phyloP scores from a whole-genome alignment of 2,113 vertebrate genomes.

The Peromyscus maniculatus region DNA sequence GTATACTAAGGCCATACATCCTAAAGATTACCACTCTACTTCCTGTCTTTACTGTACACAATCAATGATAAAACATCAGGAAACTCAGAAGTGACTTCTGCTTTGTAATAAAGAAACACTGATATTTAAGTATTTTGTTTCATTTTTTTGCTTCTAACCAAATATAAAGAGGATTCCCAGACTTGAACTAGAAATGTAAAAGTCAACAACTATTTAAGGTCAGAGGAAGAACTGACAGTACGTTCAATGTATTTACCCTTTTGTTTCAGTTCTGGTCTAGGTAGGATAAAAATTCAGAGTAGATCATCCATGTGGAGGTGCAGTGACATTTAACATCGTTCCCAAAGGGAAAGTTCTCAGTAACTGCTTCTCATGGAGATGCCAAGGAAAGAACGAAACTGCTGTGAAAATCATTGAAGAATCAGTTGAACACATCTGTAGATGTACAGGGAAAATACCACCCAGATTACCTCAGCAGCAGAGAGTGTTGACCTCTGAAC shows the following conservation, averaged over 20 bases:
- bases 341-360: background rate
- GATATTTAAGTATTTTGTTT: background rate
- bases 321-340: background rate
- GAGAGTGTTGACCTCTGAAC: background rate
- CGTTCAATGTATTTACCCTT: background rate
- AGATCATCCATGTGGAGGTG: background rate
- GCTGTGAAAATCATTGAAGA: background rate
- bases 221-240: background rate
- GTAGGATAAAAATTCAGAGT: background rate
- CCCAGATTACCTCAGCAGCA: background rate
- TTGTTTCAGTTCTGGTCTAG: background rate
- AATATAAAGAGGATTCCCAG: background rate
- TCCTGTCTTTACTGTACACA: background rate
- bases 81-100: background rate
- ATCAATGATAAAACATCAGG: background rate
- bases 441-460: background rate
- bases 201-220: background rate
- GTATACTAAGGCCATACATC: background rate
- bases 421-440: background rate
- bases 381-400: background rate
- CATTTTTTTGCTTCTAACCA: background rate
- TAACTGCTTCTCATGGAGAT: background rate
- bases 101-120: background rate
- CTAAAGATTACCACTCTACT: background rate
- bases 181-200: background rate